Evolutionary conservation across 1,140 invertebrate species (phyloP).

Genomic region (Gryon sp.): DNA sequence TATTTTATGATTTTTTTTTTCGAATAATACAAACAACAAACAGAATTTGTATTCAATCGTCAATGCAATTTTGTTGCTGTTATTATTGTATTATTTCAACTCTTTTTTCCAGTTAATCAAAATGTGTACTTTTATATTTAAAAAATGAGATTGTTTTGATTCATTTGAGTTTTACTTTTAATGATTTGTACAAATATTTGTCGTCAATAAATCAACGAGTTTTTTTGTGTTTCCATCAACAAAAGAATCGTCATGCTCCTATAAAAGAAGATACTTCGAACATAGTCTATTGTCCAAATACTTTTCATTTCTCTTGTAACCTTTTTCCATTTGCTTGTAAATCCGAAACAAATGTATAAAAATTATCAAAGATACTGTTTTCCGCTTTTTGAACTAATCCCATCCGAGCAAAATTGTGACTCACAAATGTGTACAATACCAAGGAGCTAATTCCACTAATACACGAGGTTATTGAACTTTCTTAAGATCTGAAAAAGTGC

Average conservation of each 20-base stretch:
- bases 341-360: constrained; percentile 22
- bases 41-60: too few relatives aligned
- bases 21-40: too few relatives aligned
- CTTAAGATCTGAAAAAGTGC: constrained; percentile 16
- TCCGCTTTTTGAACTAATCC: constrained; percentile 12
- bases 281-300: not conserved
- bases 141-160: too few relatives aligned
- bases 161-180: too few relatives aligned
- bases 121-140: too few relatives aligned
- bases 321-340: not conserved
- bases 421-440: constrained; percentile 8
- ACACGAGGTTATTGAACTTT: constrained; percentile 11
- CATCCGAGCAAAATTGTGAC: not conserved
- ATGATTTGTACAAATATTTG: too few relatives aligned
- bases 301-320: not conserved
- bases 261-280: not conserved
- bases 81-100: too few relatives aligned
- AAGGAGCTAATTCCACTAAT: not conserved
- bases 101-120: too few relatives aligned
- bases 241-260: not conserved
- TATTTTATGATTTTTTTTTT: too few relatives aligned
- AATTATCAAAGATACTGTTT: constrained; percentile 11
- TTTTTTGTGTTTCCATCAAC: too few relatives aligned
- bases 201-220: constrained; percentile 3
- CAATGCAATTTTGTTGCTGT: too few relatives aligned